These are phyloP conservation scores for Capitulum mitella DNA, from an alignment of 2,888 invertebrate species.

Conservation along the genomic window DNA sequence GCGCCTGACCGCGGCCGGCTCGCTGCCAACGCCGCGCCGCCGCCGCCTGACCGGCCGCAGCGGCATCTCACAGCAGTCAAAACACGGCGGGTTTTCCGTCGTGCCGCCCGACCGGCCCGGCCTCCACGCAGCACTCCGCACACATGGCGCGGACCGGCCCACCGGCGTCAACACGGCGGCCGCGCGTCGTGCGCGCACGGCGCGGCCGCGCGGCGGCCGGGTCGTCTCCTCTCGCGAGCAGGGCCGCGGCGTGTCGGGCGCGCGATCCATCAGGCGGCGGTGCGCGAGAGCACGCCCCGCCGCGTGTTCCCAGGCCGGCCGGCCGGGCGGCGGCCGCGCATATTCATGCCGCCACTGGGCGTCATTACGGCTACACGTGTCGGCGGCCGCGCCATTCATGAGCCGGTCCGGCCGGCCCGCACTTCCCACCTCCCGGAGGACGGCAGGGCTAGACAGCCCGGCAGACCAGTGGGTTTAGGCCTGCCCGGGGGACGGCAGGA, in stretches of 20 bases:
- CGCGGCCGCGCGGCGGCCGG: background rate
- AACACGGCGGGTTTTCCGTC: no score
- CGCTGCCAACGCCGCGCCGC: background rate
- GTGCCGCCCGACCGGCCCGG: no score
- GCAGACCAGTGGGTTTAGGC: no score
- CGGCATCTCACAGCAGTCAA: no score
- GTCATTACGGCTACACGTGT: slow-evolving; percentile 3
- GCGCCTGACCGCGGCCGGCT: background rate
- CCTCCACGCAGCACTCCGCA: no score
- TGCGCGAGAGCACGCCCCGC: background rate
- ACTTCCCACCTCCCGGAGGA: no score
- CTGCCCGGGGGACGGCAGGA: no score
- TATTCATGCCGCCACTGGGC: slow-evolving; percentile 3
- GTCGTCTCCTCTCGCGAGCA: background rate
- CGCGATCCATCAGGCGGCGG: background rate
- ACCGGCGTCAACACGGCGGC: no score
- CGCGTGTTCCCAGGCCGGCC: background rate
- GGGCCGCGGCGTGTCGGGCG: background rate
- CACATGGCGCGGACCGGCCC: no score
- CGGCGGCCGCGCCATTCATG: background rate
- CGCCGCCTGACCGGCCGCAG: background rate
- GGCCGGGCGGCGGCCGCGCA: background rate
- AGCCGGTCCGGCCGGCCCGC: no score
- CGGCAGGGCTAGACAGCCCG: no score
- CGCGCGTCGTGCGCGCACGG: background rate